Conservation (phyloP, 1,140 invertebrate species). For the Drosophila pandora region DNA sequence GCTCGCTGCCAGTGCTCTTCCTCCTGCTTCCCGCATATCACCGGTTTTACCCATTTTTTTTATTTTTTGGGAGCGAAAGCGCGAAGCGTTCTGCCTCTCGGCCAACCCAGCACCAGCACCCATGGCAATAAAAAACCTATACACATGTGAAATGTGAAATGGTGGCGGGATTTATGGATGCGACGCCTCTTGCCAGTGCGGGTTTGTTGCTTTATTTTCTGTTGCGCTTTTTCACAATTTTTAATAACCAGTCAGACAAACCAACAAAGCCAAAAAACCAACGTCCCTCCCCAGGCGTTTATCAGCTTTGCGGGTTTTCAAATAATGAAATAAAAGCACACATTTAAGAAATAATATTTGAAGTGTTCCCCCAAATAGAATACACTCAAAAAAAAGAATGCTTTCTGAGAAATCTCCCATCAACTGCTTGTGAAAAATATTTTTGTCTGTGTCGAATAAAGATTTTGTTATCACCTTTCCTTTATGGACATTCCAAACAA, state of each 20-base stretch:
- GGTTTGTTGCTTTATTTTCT: conserved; percentile 30
- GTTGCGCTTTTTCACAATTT: conserved; percentile 54
- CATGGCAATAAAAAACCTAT: conserved; percentile 75
- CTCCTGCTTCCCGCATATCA: conserved; percentile 1
- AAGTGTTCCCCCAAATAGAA: conserved; percentile 19
- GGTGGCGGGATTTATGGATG: conserved; percentile 72
- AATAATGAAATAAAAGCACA: conserved; percentile 43
- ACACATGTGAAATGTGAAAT: conserved; percentile 80
- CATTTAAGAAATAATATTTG: conserved; percentile 45
- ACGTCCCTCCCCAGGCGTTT: conserved; percentile 46
- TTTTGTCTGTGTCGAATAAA: conserved; percentile 7
- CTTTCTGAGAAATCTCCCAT: not conserved
- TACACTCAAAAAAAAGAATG: conserved; percentile 17
- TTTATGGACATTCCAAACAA: conserved; percentile 13
- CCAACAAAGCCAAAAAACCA: conserved; percentile 52
- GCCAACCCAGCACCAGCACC: conserved; percentile 24
- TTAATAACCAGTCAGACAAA: conserved; percentile 75
- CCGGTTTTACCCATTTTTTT: conserved; percentile 11
- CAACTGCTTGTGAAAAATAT: not conserved
- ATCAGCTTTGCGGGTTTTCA: conserved; percentile 46
- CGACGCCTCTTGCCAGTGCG: conserved; percentile 38
- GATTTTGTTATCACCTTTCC: not conserved
- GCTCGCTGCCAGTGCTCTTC: conserved; percentile 56
- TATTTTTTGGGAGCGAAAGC: conserved; percentile 19
- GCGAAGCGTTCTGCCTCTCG: conserved; percentile 58